phyloP scores from a whole-genome alignment of 2,888 invertebrate species.

The Rotaria socialis region DNA sequence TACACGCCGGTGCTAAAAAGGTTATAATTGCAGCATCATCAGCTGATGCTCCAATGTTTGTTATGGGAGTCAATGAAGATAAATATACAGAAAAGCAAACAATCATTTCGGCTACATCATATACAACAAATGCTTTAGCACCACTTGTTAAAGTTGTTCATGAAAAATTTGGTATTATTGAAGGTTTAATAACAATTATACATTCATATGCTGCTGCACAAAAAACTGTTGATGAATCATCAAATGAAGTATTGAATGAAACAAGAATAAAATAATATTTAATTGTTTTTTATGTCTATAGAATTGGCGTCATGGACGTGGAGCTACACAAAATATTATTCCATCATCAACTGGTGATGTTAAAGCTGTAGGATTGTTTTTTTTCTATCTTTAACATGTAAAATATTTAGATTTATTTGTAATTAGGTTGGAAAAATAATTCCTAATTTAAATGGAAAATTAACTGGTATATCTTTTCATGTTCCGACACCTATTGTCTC shows the following conservation, averaged over 20 bases:
- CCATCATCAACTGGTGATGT: constrained; percentile 85
- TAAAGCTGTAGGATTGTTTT: constrained; percentile 77
- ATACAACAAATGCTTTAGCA: constrained; percentile 96
- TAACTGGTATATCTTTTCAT: constrained; percentile 68
- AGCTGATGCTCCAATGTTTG: constrained; percentile 93
- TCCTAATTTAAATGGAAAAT: constrained; percentile 47
- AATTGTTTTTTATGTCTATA: not conserved
- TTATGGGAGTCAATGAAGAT: constrained; percentile 88
- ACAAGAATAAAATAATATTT: not conserved
- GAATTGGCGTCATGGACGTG: constrained; percentile 74
- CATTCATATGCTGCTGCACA: constrained; percentile 95
- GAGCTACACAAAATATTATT: no score
- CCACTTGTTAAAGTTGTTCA: constrained; percentile 93
- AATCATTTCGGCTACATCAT: constrained; percentile 75
- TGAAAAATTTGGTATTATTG: constrained; percentile 87
- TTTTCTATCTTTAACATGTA: not conserved
- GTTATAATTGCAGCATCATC: no score
- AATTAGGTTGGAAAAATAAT: constrained; percentile 78
- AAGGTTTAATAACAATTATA: constrained; percentile 92
- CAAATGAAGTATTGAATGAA: constrained; percentile 61
- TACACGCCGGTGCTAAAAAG: no score
- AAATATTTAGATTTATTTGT: not conserved
- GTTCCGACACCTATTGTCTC: constrained; percentile 95
- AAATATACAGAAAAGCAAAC: constrained; percentile 74
- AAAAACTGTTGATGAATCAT: constrained; percentile 92